Percentiles rank a stretch among this genome's conserved stretches.
phyloP scores from a whole-genome alignment of 1,140 invertebrate species.

The Neodiprion lecontei region DNA sequence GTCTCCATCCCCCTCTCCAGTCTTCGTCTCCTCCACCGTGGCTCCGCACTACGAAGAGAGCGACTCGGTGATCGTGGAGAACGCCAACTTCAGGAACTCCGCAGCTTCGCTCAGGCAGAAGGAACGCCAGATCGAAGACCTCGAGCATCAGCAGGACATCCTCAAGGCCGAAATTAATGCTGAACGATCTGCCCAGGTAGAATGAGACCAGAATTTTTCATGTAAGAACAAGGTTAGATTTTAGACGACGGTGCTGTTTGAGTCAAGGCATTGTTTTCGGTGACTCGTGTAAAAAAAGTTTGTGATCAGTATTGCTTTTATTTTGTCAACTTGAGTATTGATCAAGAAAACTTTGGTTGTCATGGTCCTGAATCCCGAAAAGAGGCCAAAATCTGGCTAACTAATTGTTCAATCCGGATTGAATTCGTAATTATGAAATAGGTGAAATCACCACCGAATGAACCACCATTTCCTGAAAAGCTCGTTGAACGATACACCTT shows the following conservation, averaged over 20 bases:
- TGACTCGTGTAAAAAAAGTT: not conserved
- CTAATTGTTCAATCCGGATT: too few relatives aligned
- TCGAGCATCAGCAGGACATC: conserved; percentile 29
- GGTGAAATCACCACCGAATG: too few relatives aligned
- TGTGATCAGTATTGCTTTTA: too few relatives aligned
- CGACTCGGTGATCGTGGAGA: conserved; percentile 53
- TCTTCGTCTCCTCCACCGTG: conserved; percentile 33
- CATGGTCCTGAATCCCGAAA: too few relatives aligned
- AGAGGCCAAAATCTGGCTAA: too few relatives aligned
- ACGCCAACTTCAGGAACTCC: conserved; percentile 45
- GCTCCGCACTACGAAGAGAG: conserved; percentile 35
- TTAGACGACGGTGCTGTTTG: conserved; percentile 10
- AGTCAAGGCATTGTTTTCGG: conserved; percentile 13
- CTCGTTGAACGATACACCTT: too few relatives aligned
- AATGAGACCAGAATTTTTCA: too few relatives aligned
- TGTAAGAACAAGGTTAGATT: too few relatives aligned
- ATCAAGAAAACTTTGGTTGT: too few relatives aligned
- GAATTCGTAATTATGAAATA: too few relatives aligned
- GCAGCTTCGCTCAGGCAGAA: conserved; percentile 29
- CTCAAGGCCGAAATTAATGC: conserved; percentile 15
- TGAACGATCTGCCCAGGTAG: not conserved
- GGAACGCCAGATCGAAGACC: conserved; percentile 13
- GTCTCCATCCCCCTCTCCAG: conserved; percentile 34
- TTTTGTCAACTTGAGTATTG: too few relatives aligned
- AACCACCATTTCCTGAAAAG: too few relatives aligned